These are phyloP conservation scores for Solenopsis invicta DNA, from an alignment of 1,140 invertebrate species.

Conservation along the genomic window DNA sequence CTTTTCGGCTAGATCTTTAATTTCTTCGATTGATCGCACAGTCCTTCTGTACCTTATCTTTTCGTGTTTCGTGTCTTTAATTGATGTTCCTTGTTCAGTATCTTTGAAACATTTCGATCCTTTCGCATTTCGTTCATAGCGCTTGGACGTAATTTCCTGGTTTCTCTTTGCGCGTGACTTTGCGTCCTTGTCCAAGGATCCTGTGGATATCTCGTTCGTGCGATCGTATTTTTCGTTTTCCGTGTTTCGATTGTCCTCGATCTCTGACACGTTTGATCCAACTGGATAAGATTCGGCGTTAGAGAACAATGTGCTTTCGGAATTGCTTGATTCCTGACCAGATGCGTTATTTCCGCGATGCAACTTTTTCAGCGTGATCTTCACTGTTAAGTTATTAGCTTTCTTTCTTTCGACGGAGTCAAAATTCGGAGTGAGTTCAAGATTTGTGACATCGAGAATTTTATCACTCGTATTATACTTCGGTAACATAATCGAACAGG, in stretches of 20 bases:
- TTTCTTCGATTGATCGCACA: slow-evolving; percentile 71
- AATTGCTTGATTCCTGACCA: background rate
- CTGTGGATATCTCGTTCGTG: background rate
- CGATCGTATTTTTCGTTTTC: background rate
- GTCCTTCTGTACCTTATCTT: background rate
- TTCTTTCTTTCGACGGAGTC: background rate
- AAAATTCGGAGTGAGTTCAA: background rate
- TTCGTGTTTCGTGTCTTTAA: background rate
- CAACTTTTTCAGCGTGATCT: background rate
- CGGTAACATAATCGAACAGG: background rate
- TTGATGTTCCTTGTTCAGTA: background rate
- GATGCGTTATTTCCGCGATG: background rate
- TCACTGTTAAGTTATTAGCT: background rate
- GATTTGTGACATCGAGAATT: background rate
- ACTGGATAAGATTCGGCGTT: background rate
- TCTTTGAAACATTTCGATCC: slow-evolving; percentile 50
- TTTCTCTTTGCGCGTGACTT: slow-evolving; percentile 67
- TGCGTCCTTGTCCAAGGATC: background rate
- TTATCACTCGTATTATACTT: background rate
- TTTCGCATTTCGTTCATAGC: slow-evolving; percentile 33
- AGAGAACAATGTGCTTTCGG: background rate
- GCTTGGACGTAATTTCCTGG: background rate
- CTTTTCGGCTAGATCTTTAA: slow-evolving; percentile 71
- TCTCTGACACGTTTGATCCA: background rate
- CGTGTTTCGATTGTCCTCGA: background rate